These are phyloP conservation scores for Megamerina dolium DNA, from an alignment of 2,888 invertebrate species.

Conservation along the genomic window DNA sequence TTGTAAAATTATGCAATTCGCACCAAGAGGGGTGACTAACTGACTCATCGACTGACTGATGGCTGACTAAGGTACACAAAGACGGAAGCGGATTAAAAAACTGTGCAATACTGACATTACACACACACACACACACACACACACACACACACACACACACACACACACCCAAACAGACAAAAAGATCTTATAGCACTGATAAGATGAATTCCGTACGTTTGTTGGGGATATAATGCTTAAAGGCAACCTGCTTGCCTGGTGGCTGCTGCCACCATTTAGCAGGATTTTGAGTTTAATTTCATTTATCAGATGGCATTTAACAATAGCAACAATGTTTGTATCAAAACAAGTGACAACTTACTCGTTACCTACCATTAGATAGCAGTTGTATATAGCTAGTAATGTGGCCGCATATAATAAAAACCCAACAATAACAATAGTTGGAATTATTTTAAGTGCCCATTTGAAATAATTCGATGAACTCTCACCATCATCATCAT, in stretches of 20 bases:
- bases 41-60: conserved; percentile 1
- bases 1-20: conserved; percentile 46
- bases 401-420: no score
- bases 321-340: no score
- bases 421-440: no score
- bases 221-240: no score
- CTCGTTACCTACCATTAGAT: no score
- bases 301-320: conserved; percentile 14
- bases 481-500: no score
- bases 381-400: no score
- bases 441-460: no score
- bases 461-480: no score
- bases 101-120: background rate
- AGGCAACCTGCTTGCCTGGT: background rate
- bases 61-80: conserved; percentile 7
- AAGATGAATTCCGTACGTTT: background rate
- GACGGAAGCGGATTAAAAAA: background rate
- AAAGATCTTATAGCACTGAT: conserved; percentile 12
- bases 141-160: background rate
- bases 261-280: conserved; percentile 24
- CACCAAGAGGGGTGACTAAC: conserved; percentile 5
- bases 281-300: conserved; percentile 28
- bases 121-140: background rate
- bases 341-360: no score
- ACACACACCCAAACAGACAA: background rate